Evolutionary conservation across 2,797 vertebrate genomes (phyloP).

Genomic region (Coracias cyanogaster): DNA sequence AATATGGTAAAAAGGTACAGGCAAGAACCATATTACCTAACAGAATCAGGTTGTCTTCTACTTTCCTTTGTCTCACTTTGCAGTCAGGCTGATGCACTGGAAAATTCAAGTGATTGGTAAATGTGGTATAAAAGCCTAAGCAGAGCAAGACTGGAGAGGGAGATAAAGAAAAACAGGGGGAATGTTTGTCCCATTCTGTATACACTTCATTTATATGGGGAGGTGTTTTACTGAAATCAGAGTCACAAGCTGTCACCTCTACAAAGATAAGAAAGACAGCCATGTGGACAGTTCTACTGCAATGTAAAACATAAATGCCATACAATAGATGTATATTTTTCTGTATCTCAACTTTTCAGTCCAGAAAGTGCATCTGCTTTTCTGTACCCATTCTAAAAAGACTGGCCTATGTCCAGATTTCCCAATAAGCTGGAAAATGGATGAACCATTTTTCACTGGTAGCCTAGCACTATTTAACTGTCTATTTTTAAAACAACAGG

Average conservation of each 20-base stretch:
- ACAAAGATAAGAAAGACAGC: neutral
- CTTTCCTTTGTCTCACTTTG: neutral
- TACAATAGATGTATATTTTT: neutral
- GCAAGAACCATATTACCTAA: neutral
- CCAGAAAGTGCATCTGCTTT: neutral
- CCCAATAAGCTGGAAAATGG: neutral
- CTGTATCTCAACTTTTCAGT: neutral
- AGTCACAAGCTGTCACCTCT: neutral
- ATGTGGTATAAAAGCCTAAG: neutral
- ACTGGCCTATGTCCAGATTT: neutral
- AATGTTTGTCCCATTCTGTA: neutral
- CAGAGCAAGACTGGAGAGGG: rapidly evolving
- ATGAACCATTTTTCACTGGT: neutral
- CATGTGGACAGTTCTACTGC: neutral
- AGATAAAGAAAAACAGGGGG: neutral
- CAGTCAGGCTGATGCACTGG: neutral
- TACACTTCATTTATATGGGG: neutral
- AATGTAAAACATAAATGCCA: neutral
- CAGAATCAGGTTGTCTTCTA: neutral
- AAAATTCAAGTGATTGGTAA: neutral
- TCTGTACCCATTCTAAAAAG: neutral
- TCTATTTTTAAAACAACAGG: neutral
- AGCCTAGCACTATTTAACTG: neutral
- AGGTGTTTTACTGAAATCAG: neutral
- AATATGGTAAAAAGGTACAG: neutral